These are phyloP conservation scores for Apostichopus californicus DNA, from an alignment of 35 echinoderm and acorn worm species.

Conservation along the genomic window DNA sequence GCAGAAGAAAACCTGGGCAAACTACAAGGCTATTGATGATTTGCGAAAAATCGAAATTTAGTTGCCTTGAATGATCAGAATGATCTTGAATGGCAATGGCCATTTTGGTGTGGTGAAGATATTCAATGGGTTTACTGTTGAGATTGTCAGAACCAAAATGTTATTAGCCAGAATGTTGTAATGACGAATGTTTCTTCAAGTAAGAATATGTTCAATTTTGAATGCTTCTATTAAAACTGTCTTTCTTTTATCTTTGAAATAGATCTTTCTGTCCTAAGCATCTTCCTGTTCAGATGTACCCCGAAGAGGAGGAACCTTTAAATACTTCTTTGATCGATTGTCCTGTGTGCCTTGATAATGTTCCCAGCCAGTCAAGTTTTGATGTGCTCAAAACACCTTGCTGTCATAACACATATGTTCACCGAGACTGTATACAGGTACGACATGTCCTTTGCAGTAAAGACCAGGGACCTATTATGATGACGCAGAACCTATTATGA, in stretches of 20 bases:
- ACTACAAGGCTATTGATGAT: too few species aligned
- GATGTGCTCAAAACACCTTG: conserved; percentile 69
- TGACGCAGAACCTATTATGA: too few species aligned
- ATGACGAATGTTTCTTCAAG: neutral
- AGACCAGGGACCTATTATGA: too few species aligned
- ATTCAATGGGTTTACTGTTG: neutral
- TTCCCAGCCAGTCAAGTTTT: conserved; percentile 33
- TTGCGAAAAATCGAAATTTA: too few species aligned
- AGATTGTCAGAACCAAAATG: too few species aligned
- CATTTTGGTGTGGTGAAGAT: neutral
- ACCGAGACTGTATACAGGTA: conserved; percentile 71
- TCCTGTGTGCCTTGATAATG: conserved; percentile 50
- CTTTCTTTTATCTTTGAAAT: neutral
- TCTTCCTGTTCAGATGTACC: conserved; percentile 34
- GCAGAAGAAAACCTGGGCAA: too few species aligned
- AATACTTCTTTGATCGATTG: conserved; percentile 46
- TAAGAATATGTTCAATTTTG: neutral
- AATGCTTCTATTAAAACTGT: neutral
- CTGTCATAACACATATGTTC: conserved; percentile 60
- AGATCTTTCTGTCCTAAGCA: conserved; percentile 62
- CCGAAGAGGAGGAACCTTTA: neutral
- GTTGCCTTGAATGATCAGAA: too few species aligned
- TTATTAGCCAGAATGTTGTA: too few species aligned
- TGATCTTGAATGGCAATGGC: too few species aligned
- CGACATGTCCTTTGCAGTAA: neutral